These are phyloP conservation scores for Nowickia ferox DNA, from an alignment of 2,888 invertebrate genomes.

Conservation along the genomic window DNA sequence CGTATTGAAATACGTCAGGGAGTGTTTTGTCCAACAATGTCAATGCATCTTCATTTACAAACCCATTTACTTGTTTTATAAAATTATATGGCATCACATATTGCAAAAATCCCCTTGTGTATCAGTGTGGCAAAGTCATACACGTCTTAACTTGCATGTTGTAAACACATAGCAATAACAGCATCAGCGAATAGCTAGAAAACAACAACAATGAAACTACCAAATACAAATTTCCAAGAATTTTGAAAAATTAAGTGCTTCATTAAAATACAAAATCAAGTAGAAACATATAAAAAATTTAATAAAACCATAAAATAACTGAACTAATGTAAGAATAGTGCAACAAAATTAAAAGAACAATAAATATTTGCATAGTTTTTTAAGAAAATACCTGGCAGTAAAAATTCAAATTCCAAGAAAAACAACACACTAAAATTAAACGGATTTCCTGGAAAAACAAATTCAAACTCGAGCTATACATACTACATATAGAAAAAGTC, in stretches of 20 bases:
- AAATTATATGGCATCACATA: slow-evolving; percentile 11
- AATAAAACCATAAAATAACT: slow-evolving; percentile 10
- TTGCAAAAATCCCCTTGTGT: background rate
- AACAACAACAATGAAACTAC: slow-evolving; percentile 65
- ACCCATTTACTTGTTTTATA: background rate
- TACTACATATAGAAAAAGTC: slow-evolving; percentile 41
- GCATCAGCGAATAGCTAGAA: slow-evolving; percentile 12
- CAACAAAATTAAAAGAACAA: background rate
- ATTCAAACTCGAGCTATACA: slow-evolving; percentile 58
- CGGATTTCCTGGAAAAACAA: slow-evolving; percentile 73
- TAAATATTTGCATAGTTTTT: background rate
- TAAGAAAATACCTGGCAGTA: slow-evolving; percentile 40
- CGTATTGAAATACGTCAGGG: too few relatives aligned
- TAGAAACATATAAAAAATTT: slow-evolving; percentile 41
- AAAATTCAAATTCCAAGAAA: slow-evolving; percentile 73
- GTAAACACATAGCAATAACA: slow-evolving; percentile 39
- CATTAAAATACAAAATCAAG: slow-evolving; percentile 47
- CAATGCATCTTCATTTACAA: background rate
- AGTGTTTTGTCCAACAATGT: too few relatives aligned
- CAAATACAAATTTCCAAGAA: slow-evolving; percentile 73
- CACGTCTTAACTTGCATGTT: slow-evolving; percentile 31
- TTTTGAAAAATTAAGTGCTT: slow-evolving; percentile 72
- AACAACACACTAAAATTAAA: slow-evolving; percentile 73
- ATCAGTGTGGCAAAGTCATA: slow-evolving; percentile 36
- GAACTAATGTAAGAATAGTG: background rate